A percentile compares a stretch with the other conserved stretches of the same genome.
Evolutionary conservation across 1,140 invertebrate species (phyloP).

Genomic region (Mercenaria mercenaria): DNA sequence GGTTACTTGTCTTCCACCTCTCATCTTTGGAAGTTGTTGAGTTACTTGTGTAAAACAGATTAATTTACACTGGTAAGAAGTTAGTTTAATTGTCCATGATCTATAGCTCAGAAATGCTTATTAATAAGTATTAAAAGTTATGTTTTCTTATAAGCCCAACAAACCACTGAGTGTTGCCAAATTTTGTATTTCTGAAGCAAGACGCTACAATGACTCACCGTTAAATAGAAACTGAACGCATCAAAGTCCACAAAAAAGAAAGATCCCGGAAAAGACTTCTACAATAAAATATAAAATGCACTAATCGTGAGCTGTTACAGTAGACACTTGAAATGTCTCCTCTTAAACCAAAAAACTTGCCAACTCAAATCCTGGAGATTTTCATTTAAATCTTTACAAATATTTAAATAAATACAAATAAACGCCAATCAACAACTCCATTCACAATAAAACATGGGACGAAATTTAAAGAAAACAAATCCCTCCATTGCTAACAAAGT

Average conservation of each 20-base stretch:
- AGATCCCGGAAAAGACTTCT: background rate
- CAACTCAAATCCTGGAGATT: constrained; percentile 1
- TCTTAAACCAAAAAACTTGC: background rate
- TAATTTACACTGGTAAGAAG: no score
- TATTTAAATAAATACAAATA: constrained; percentile 44
- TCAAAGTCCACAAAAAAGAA: background rate
- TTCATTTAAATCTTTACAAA: constrained; percentile 20
- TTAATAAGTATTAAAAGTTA: no score
- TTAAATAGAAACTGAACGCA: background rate
- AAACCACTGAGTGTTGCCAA: no score
- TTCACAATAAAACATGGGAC: background rate
- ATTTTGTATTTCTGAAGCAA: no score
- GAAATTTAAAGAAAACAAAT: constrained; percentile 54
- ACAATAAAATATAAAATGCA: constrained; percentile 10
- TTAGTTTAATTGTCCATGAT: no score
- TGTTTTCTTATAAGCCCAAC: no score
- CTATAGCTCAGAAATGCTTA: no score
- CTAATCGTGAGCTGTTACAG: background rate
- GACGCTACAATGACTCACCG: no score
- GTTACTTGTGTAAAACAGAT: no score
- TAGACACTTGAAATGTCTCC: background rate
- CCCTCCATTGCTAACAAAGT: background rate
- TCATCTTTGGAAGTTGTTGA: no score
- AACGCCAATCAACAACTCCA: constrained; percentile 13
- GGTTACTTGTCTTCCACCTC: no score